Conservation (phyloP, 2,888 invertebrate species). For the Pristionchus maxplancki region DNA sequence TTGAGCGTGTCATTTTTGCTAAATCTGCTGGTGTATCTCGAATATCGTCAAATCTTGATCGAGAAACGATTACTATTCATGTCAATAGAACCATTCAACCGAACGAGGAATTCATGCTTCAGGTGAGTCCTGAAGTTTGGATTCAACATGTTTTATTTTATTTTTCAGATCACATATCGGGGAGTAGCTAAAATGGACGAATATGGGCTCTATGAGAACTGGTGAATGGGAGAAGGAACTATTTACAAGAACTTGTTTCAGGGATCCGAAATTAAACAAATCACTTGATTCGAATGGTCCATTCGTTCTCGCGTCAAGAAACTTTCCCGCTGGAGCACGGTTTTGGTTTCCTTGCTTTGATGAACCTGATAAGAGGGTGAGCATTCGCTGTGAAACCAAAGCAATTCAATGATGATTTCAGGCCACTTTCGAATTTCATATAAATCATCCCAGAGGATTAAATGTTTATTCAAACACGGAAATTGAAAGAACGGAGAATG, state of each 20-base stretch:
- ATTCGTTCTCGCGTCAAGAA: neutral
- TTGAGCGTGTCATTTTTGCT: neutral
- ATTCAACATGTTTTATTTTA: too few species aligned
- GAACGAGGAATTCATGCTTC: neutral
- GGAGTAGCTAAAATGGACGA: slow-evolving; percentile 27
- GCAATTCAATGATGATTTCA: neutral
- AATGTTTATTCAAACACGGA: slow-evolving; percentile 27
- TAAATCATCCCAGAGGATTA: neutral
- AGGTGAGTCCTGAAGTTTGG: neutral
- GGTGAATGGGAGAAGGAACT: neutral
- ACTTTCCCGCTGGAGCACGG: slow-evolving; percentile 20
- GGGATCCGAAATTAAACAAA: neutral
- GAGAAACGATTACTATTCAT: neutral
- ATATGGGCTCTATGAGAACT: slow-evolving; percentile 23
- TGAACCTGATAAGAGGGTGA: neutral
- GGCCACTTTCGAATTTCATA: neutral
- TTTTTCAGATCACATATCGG: neutral
- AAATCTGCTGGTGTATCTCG: neutral
- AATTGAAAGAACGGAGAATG: neutral
- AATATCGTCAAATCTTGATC: neutral
- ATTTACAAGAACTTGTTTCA: neutral
- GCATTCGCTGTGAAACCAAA: neutral
- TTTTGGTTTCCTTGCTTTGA: slow-evolving; percentile 36
- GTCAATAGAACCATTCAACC: neutral
- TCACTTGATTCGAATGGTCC: neutral